A percentile compares a stretch with the other conserved stretches of the same genome.
Evolutionary conservation across 2,797 vertebrate species (phyloP).

Genomic region (Austrolebias charrua): DNA sequence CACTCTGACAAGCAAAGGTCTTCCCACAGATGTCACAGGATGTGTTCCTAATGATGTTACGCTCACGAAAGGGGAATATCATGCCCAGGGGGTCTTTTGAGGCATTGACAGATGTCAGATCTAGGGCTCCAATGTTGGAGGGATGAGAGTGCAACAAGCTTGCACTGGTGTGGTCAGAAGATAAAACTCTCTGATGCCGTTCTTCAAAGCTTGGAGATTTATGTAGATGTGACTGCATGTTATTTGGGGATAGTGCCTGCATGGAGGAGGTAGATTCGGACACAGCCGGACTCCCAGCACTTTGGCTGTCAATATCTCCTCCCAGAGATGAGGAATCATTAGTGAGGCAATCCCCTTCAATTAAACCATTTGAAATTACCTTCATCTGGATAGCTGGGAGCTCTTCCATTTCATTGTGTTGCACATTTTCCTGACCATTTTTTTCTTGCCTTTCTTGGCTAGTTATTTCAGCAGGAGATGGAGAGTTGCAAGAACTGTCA

Average conservation of each 20-base stretch:
- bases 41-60: conserved; percentile 92
- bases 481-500: conserved; percentile 93
- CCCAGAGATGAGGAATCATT: conserved; percentile 95
- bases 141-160: conserved; percentile 87
- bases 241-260: conserved; percentile 95
- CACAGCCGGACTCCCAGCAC: conserved; percentile 93
- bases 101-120: conserved; percentile 91
- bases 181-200: conserved; percentile 84
- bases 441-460: conserved; percentile 64
- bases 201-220: conserved; percentile 92
- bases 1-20: conserved; percentile 99
- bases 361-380: conserved; percentile 83
- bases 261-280: conserved; percentile 99
- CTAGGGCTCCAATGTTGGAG: conserved; percentile 91
- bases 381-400: conserved; percentile 86
- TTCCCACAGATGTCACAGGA: conserved; percentile 99
- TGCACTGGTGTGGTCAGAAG: conserved; percentile 83
- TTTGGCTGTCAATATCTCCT: conserved; percentile 96
- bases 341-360: conserved; percentile 93
- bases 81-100: conserved; percentile 92
- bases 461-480: conserved; percentile 84
- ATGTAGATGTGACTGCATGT: conserved; percentile 84
- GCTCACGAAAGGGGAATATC: conserved; percentile 95
- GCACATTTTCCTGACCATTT: conserved; percentile 39
- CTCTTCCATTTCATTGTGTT: conserved; percentile 82